Percentiles rank a stretch among this genome's conserved stretches.
Conservation (phyloP, 2,113 vertebrate species). For the Circaetus gallicus region DNA sequence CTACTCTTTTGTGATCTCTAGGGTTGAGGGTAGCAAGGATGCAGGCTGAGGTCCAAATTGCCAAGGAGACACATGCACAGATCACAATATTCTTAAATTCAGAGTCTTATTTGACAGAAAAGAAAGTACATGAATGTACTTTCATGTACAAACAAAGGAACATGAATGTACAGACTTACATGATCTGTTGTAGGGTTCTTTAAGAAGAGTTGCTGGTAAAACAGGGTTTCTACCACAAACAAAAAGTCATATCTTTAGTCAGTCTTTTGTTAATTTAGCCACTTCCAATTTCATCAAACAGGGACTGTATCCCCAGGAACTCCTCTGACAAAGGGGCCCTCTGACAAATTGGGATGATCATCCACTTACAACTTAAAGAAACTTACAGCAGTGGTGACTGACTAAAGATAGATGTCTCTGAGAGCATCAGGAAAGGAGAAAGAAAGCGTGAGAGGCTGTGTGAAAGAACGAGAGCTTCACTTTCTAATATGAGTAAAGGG, state of each 20-base stretch:
- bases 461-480: neutral
- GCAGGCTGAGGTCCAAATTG: neutral
- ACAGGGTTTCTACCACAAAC: neutral
- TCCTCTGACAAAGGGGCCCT: neutral
- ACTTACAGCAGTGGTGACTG: neutral
- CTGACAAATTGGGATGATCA: neutral
- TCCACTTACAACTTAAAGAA: neutral
- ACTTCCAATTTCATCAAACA: neutral
- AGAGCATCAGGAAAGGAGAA: neutral
- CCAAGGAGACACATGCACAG: neutral
- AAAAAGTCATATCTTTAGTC: neutral
- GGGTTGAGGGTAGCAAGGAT: neutral
- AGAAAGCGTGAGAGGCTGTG: neutral
- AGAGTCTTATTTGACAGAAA: neutral
- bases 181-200: neutral
- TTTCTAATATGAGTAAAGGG: neutral
- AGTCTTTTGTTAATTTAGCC: neutral
- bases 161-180: accelerated
- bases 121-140: too few relatives aligned
- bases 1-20: neutral
- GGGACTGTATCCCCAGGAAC: neutral
- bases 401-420: neutral
- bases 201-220: neutral
- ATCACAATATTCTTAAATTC: neutral
- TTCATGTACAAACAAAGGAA: too few relatives aligned